Base-by-base conservation (phyloP, 2,797 vertebrate species). In the Myripristis murdjan region DNA sequence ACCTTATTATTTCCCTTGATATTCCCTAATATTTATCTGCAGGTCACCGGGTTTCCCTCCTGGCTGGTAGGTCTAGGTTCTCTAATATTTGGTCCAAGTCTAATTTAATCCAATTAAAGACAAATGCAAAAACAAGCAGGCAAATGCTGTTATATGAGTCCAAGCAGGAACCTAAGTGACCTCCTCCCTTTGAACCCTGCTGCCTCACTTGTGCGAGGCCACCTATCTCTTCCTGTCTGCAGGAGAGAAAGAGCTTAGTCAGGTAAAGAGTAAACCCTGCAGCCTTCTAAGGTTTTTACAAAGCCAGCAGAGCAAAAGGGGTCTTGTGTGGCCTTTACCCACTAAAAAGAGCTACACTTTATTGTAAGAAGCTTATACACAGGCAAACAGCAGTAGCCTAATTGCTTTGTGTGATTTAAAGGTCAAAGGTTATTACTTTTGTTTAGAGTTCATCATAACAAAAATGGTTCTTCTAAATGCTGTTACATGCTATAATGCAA, bases 221-320 rank as follows among this genome's bases (percentile, higher is more conserved):
- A 33, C 33, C 7, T 35, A 35, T 7, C 6, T 5, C 1, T 60
- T 3, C n/a, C 39, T 82, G 46, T 63, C 54, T 68, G 41, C n/a
- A 33, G 0, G 18, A 37, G 54, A 39, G 6, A 39, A 39, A 39
- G 37, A 11, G 53, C 48, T 63, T 20, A 53, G n/a, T 53, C 35
- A 48, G 8, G 54, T 23, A 8, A 70, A 4, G 24, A 14, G 49
- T 64, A 55, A 64, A 56, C 31, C 22, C 9, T 47, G 44, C 44
- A 47, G n/a, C 18, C 5, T 62, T 28, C 63, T 37, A 64, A 70
- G 63, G 37, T 28, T 77, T 8, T 63, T 18, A 54, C 66, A 24
- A 28, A 47, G 57, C 22, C 61, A 49, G 63, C 18, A 22, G 77
- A 46, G 87, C 67, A 72, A 14, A 44, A 20, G 22, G 16, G 56